phyloP scores from a whole-genome alignment of 2,797 vertebrate species.

The Gallirallus australis region DNA sequence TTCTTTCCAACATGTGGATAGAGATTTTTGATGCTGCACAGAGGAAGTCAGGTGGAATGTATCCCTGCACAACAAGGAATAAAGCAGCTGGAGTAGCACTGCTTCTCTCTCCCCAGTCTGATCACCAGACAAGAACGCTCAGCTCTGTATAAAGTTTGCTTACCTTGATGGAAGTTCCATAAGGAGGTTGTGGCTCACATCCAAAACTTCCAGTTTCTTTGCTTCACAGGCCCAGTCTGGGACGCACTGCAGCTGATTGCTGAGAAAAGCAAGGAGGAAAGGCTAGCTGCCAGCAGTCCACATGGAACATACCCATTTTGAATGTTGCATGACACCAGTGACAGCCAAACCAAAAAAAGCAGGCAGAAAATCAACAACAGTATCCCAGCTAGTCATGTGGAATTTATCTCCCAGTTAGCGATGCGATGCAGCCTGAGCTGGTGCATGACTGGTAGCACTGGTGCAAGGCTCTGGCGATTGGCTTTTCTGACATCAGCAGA shows the following conservation, averaged over 20 bases:
- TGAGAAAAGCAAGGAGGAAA: slow-evolving; percentile 72
- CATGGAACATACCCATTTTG: background rate
- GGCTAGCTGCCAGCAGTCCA: background rate
- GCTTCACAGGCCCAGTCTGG: slow-evolving; percentile 96
- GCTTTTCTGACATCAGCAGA: background rate
- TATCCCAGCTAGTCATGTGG: rapidly evolving
- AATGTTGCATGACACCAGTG: background rate
- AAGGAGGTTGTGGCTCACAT: slow-evolving; percentile 90
- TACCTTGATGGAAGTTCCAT: slow-evolving; percentile 90
- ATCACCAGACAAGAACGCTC: background rate
- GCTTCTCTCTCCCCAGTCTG: background rate
- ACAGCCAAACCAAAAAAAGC: background rate
- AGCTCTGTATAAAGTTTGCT: slow-evolving; percentile 23
- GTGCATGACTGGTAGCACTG: background rate
- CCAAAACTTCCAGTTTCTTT: slow-evolving; percentile 93
- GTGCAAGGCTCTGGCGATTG: background rate
- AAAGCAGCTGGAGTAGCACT: background rate
- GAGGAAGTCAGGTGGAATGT: background rate
- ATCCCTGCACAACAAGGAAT: background rate
- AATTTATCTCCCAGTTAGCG: background rate
- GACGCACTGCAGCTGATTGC: slow-evolving; percentile 91
- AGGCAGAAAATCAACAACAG: background rate
- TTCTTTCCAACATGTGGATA: background rate
- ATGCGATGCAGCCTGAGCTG: background rate
- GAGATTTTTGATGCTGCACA: background rate